Evolutionary conservation across 2,797 vertebrate species (phyloP).

Genomic region (Mus spretus): DNA sequence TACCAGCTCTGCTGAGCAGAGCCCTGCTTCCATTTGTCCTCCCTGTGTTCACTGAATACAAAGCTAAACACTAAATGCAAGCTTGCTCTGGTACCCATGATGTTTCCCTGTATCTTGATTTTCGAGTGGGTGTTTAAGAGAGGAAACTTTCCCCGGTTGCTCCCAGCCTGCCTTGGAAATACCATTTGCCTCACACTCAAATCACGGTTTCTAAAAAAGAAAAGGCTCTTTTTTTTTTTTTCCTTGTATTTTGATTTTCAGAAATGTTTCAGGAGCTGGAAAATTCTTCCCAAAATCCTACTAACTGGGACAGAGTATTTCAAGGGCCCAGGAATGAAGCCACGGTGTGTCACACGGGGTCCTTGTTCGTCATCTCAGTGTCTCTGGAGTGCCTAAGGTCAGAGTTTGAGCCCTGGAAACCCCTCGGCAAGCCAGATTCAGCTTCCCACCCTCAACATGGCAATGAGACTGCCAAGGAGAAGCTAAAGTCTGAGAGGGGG

Average conservation of each 20-base stretch:
- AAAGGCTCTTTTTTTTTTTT: background rate
- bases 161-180: background rate
- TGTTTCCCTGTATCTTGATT: background rate
- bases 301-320: background rate
- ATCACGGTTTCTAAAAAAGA: conserved; percentile 2
- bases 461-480: background rate
- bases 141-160: conserved; percentile 13
- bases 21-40: background rate
- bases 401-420: background rate
- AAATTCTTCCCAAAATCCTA: background rate
- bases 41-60: background rate
- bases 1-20: conserved; percentile 36
- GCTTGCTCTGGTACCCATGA: background rate
- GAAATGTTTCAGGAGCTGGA: background rate
- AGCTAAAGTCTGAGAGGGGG: background rate
- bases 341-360: rapidly evolving
- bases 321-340: background rate
- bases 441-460: background rate
- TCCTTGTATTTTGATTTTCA: background rate
- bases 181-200: background rate
- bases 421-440: background rate
- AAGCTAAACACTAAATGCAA: background rate
- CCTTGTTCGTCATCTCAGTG: background rate
- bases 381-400: background rate
- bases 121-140: conserved; percentile 47